Evolutionary conservation across 2,113 vertebrate genomes (phyloP).

Genomic region (Hemiscyllium ocellatum): DNA sequence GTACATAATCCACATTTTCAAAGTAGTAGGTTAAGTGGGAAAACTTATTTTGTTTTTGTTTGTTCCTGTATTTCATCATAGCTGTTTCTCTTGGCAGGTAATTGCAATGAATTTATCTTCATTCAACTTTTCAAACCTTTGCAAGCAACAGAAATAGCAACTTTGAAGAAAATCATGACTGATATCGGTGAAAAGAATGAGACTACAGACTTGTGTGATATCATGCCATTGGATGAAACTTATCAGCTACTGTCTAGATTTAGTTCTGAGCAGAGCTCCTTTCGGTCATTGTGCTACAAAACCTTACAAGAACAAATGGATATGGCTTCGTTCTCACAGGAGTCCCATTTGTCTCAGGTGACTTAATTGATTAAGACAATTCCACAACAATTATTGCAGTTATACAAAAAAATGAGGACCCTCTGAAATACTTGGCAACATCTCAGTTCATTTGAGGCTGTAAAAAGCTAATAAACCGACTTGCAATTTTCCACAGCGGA

Average conservation of each 20-base stretch:
- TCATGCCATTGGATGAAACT: slow-evolving; percentile 55
- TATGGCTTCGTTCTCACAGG: slow-evolving; percentile 41
- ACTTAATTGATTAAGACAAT: slow-evolving; percentile 23
- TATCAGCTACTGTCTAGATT: slow-evolving; percentile 55
- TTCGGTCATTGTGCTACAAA: slow-evolving; percentile 48
- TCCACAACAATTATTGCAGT: background rate
- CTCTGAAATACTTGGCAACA: background rate
- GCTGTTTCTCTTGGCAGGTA: slow-evolving; percentile 51
- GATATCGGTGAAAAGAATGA: slow-evolving; percentile 53
- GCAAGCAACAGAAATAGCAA: slow-evolving; percentile 50
- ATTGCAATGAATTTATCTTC: slow-evolving; percentile 59
- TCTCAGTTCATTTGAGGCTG: background rate
- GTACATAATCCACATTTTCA: background rate
- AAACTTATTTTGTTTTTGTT: background rate
- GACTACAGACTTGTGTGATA: slow-evolving; percentile 52
- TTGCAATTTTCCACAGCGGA: background rate
- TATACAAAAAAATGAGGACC: background rate
- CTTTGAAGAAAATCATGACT: slow-evolving; percentile 54
- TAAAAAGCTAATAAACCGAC: background rate
- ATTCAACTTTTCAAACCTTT: slow-evolving; percentile 55
- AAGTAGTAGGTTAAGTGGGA: too few relatives aligned
- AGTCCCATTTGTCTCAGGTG: slow-evolving; percentile 51
- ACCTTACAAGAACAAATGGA: slow-evolving; percentile 43
- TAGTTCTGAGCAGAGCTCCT: slow-evolving; percentile 56
- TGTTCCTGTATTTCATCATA: background rate